Evolutionary conservation across 1,140 invertebrate species (phyloP).

Genomic region (Sipha flava): DNA sequence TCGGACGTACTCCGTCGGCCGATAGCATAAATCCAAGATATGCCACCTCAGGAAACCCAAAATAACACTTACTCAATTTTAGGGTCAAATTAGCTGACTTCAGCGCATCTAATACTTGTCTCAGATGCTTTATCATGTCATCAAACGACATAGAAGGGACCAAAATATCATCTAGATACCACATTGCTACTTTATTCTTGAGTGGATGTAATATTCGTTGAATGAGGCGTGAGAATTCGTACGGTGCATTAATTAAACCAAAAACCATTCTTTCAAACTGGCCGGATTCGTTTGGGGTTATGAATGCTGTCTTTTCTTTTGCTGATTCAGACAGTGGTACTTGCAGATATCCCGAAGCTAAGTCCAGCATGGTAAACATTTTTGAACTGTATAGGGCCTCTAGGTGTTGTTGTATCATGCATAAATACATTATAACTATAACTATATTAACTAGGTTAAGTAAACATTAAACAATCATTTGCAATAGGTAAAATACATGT

Average conservation of each 20-base stretch:
- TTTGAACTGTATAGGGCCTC: constrained; percentile 31
- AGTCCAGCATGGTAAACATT: constrained; percentile 35
- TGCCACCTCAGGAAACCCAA: neutral
- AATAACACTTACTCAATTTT: neutral
- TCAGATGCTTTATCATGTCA: neutral
- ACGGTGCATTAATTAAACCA: constrained; percentile 36
- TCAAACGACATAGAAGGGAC: neutral
- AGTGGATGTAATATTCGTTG: neutral
- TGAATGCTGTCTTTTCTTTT: too few species aligned
- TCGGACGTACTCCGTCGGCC: neutral
- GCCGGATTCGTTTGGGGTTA: neutral
- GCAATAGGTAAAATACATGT: too few species aligned
- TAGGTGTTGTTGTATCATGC: constrained; percentile 35
- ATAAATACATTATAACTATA: constrained; percentile 35
- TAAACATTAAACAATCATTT: too few species aligned
- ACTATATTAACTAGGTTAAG: too few species aligned
- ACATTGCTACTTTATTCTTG: neutral
- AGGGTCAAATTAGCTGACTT: neutral
- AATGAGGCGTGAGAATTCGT: constrained; percentile 20
- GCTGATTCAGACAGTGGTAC: too few species aligned
- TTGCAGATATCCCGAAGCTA: constrained; percentile 35
- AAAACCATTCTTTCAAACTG: constrained; percentile 36
- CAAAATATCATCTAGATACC: constrained; percentile 3
- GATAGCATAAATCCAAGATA: neutral
- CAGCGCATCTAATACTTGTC: neutral